phyloP scores from a whole-genome alignment of 1,140 invertebrate species.

The Dreissena polymorpha region DNA sequence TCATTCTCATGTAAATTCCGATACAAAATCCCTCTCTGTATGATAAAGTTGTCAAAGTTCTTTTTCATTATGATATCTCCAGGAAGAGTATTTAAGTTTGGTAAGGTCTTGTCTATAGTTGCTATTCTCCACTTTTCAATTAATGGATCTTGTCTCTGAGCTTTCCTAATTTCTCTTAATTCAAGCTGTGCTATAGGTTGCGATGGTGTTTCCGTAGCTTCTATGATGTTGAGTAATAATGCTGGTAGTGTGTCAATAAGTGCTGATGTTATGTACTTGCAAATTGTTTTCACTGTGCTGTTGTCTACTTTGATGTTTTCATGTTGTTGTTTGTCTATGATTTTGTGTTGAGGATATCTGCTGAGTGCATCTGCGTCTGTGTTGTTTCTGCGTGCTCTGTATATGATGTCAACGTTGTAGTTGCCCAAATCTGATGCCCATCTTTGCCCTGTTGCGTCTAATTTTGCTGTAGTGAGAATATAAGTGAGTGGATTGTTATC shows the following conservation, averaged over 20 bases:
- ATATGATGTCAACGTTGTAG: slow-evolving; percentile 35
- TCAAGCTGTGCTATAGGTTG: slow-evolving; percentile 24
- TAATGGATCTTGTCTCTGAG: slow-evolving; percentile 19
- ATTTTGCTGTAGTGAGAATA: slow-evolving; percentile 41
- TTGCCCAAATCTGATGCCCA: slow-evolving; percentile 27
- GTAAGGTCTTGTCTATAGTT: slow-evolving; percentile 14
- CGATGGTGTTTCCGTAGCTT: slow-evolving; percentile 15
- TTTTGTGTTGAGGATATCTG: slow-evolving; percentile 19
- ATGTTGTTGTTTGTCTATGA: neutral
- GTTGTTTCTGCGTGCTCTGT: slow-evolving; percentile 30
- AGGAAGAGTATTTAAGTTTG: neutral
- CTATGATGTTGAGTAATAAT: slow-evolving; percentile 28
- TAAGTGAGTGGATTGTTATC: slow-evolving; percentile 55
- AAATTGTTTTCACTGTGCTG: slow-evolving; percentile 20
- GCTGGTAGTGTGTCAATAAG: neutral
- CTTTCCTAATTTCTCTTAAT: slow-evolving; percentile 6
- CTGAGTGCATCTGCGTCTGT: slow-evolving; percentile 35
- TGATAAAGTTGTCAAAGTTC: slow-evolving; percentile 21
- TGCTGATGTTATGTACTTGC: neutral
- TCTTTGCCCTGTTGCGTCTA: slow-evolving; percentile 41
- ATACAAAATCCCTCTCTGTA: slow-evolving; percentile 21
- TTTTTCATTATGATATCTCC: slow-evolving; percentile 10
- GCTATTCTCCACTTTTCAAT: slow-evolving; percentile 15
- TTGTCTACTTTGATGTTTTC: slow-evolving; percentile 5
- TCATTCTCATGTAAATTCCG: slow-evolving; percentile 5